Evolutionary conservation across 2,113 vertebrate genomes (phyloP), one percentile per base, ranked within the genome.

Genomic region (Microcebus jonahi): DNA sequence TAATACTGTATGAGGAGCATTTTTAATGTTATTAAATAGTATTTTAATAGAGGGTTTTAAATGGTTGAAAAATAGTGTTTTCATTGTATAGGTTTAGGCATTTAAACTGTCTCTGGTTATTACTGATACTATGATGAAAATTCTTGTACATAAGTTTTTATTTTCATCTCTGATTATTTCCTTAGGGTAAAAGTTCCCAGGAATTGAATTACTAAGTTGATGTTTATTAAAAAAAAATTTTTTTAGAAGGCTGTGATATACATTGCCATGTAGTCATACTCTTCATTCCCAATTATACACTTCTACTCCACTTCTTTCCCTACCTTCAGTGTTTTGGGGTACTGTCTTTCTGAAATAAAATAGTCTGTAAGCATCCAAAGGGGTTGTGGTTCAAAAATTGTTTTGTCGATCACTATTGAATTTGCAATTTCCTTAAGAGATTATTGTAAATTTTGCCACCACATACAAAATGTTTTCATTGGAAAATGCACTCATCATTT

Each of bases 381-480:
- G 23, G 48, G 7, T 63, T 88, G 27, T 45, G 13, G 18, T 88
- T 91, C 42, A 88, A 79, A 95, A 79, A 48, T 36, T 90, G 53
- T 76, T 95, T 94, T 90, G 42, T 90, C 57, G 91, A 57, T 75
- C 45, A 63, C 59, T 92, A 0, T 14, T 77, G 68, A 79, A 75
- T 88, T 94, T 85, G 25, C 8, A 77, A 92, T 95, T 94, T 84
- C 73, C 63, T 97, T 89, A 76, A 80, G 79, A 91, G 91, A 68
- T 89, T 91, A 81, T 31, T 93, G 8, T 92, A 80, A 83, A 88
- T 93, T 55, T 88, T 95, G 42, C 31, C 34, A 70, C 42, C 6
- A 10, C 63, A 18, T 82, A 57, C 59, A 48, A 91, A 96, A 75
- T 96, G 11, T 79, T 77, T 79, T 75, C 27, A 61, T 73, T 92